phyloP scores from a whole-genome alignment of 2,113 vertebrate genomes.

The Oxyruncus cristatus region DNA sequence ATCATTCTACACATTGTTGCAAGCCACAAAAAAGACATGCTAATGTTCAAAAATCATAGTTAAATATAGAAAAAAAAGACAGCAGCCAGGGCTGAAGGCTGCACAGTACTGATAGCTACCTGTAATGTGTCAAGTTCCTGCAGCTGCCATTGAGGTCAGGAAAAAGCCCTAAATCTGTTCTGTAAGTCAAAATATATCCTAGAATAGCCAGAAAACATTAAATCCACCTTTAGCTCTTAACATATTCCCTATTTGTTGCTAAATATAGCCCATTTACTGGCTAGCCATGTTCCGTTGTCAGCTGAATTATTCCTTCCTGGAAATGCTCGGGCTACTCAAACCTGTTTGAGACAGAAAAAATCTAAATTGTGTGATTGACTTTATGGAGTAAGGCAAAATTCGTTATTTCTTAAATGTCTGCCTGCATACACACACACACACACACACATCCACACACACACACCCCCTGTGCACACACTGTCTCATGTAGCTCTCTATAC shows the following conservation, averaged over 20 bases:
- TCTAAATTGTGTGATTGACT: neutral
- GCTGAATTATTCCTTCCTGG: neutral
- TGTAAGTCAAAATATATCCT: neutral
- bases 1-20: neutral
- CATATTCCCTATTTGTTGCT: neutral
- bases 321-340: neutral
- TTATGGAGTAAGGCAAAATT: neutral
- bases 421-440: neutral
- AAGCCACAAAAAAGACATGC: neutral
- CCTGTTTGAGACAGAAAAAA: neutral
- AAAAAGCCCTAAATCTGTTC: neutral
- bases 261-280: neutral
- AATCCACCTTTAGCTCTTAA: neutral
- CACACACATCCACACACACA: too few relatives aligned
- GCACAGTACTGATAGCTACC: neutral
- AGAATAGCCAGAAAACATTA: neutral
- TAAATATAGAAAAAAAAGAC: neutral
- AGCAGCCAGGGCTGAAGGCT: neutral
- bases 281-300: neutral
- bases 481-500: fast-evolving
- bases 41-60: neutral
- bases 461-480: fast-evolving
- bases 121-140: neutral
- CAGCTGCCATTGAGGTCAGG: neutral
- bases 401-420: neutral